Evolutionary conservation across 1,140 invertebrate species (phyloP).

Genomic region (Nasonia giraulti): DNA sequence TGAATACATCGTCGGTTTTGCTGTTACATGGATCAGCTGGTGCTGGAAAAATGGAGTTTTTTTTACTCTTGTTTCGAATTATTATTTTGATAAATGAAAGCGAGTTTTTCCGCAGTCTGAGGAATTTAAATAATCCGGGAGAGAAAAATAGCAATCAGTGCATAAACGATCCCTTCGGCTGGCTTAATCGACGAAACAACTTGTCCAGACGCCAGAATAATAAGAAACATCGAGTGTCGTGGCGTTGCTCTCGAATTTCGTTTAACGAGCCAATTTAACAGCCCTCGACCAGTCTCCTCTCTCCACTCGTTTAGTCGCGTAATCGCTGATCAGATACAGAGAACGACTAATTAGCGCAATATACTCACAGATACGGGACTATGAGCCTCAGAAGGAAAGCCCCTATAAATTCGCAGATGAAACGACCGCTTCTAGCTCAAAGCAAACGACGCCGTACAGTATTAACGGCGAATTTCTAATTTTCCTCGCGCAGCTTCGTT

Average conservation of each 20-base stretch:
- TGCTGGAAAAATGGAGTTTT: neutral
- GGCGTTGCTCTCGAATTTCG: neutral
- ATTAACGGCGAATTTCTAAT: conserved; percentile 45
- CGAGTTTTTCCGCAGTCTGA: too few species aligned
- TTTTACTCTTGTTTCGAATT: neutral
- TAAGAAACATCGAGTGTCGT: neutral
- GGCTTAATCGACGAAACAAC: too few species aligned
- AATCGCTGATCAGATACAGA: conserved; percentile 43
- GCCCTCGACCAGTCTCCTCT: neutral
- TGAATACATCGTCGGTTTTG: conserved; percentile 33
- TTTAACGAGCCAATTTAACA: conserved; percentile 39
- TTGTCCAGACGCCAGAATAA: neutral
- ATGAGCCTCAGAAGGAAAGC: conserved; percentile 18
- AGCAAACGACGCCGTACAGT: neutral
- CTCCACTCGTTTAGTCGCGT: conserved; percentile 22
- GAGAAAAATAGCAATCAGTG: too few species aligned
- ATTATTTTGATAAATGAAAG: neutral
- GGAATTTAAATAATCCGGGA: too few species aligned
- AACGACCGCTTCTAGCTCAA: conserved; percentile 11
- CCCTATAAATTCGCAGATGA: conserved; percentile 38
- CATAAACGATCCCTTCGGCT: too few species aligned
- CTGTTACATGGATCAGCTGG: neutral
- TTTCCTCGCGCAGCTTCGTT: neutral
- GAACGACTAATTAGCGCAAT: conserved; percentile 34
- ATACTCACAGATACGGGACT: neutral